Conservation (phyloP, 2,797 vertebrate species). For the Lophius americanus region DNA sequence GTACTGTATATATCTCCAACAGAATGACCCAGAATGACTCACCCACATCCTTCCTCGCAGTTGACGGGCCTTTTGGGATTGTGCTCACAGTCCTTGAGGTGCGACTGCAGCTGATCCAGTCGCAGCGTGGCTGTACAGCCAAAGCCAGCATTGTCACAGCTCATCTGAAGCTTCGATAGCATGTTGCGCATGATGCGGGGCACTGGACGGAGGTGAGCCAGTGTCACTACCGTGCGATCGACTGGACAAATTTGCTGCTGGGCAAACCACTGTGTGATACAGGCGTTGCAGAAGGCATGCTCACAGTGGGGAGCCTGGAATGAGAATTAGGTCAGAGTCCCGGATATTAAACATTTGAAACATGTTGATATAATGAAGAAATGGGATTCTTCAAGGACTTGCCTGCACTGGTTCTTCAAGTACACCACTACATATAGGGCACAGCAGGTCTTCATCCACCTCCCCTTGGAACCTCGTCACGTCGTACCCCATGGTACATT, state of each 20-base stretch:
- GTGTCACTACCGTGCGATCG: conserved; percentile 97
- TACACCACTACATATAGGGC: conserved; percentile 98
- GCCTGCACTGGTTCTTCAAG: conserved; percentile 98
- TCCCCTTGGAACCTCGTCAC: conserved; percentile 97
- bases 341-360: background rate
- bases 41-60: conserved; percentile 98
- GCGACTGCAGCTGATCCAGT: conserved; percentile 95
- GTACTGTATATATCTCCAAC: background rate
- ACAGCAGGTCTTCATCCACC: conserved; percentile 98
- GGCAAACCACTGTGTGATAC: conserved; percentile 99
- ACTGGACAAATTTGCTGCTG: conserved; percentile 99
- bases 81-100: conserved; percentile 98
- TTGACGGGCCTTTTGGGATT: conserved; percentile 97
- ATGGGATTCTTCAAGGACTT: conserved; percentile 23
- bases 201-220: conserved; percentile 96
- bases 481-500: conserved; percentile 99
- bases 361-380: background rate
- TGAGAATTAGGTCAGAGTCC: conserved; percentile 1
- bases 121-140: conserved; percentile 94
- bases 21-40: conserved; percentile 61
- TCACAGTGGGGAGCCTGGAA: conserved; percentile 95
- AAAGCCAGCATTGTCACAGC: conserved; percentile 94
- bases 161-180: conserved; percentile 98
- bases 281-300: conserved; percentile 99
- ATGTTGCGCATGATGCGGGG: conserved; percentile 99